phyloP scores from a whole-genome alignment of 2,888 invertebrate species.

The Perizoma flavofasciatum region DNA sequence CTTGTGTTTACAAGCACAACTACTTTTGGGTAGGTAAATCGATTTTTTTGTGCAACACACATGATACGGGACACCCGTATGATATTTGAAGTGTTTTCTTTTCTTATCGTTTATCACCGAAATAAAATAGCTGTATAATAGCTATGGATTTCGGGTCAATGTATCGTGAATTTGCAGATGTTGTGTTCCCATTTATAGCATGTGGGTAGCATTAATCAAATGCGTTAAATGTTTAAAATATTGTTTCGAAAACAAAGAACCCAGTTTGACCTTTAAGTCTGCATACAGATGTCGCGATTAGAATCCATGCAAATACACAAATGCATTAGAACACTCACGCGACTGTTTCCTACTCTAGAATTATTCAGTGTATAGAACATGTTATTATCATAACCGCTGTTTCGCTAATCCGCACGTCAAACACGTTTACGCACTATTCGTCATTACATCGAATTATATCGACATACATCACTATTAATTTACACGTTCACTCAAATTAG shows the following conservation, averaged over 20 bases:
- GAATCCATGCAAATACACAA: conserved; percentile 54
- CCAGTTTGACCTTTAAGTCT: conserved; percentile 47
- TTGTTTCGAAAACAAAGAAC: conserved; percentile 22
- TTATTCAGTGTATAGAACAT: conserved; percentile 51
- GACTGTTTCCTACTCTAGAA: conserved; percentile 42
- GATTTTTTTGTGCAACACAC: conserved; percentile 17
- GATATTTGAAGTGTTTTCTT: conserved; percentile 8
- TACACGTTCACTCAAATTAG: conserved; percentile 68
- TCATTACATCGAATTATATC: conserved; percentile 55
- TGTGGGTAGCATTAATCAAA: conserved; percentile 18
- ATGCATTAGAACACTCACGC: conserved; percentile 35
- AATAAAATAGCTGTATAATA: conserved; percentile 19
- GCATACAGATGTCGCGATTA: conserved; percentile 54
- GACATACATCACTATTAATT: conserved; percentile 67
- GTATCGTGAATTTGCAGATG: conserved; percentile 23
- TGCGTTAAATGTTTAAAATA: conserved; percentile 23
- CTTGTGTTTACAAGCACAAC: conserved; percentile 67
- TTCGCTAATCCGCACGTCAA: conserved; percentile 59
- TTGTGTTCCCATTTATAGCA: conserved; percentile 8
- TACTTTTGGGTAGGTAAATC: conserved; percentile 45
- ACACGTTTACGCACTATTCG: conserved; percentile 56
- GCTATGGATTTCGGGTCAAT: conserved; percentile 31
- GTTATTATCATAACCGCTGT: conserved; percentile 46
- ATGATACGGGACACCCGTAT: conserved; percentile 28
- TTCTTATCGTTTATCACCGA: conserved; percentile 31